Base-by-base conservation (phyloP, 1,140 invertebrate species). In the Drosophila serrata region DNA sequence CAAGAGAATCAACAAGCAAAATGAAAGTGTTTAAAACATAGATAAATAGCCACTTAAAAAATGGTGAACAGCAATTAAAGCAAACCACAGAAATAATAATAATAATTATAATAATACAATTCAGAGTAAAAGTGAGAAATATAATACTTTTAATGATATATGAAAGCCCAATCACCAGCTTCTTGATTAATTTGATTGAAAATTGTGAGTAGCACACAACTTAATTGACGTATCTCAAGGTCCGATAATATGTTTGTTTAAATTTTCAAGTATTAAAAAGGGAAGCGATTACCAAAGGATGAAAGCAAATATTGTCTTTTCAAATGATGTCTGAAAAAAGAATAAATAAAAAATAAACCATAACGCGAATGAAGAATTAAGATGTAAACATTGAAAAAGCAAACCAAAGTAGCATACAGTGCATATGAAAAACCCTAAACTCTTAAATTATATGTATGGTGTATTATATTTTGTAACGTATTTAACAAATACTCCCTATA, bases 391-490 rank as follows among this genome's bases (percentile, higher is more conserved):
- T 43, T 53, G 48, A 40, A 65, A 24, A 74, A 59, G 31, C 53
- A 51, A 63, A 78, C 42, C 53, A 57, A 73, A 73, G 69, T 74
- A 87, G 77, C 81, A 74, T 79, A 63, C 79, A 87, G 79, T 49
- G 46, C 79, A 68, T 74, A 70, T 84, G 69, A 35, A 84, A 86
- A 81, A 57, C 64, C 67, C 72, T 65, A 69, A 88, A 76, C 85
- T 90, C 81, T 90, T 90, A 88, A 77, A 88, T 88, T 88, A 90
- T 85, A 90, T 90, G 86, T 90, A 90, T 81, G 85, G 86, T 90
- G 85, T 90, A 90, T 90, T 90, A 90, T 90, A 90, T 90, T 90
- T 90, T 90, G 88, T 90, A 90, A 90, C 62, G 74, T 88, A 88
- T 81, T 87, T 90, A 90, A 85, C 63, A 60, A 78, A 84, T 90